phyloP scores from a whole-genome alignment of 2,888 invertebrate genomes.

The Invenusta paracnida region DNA sequence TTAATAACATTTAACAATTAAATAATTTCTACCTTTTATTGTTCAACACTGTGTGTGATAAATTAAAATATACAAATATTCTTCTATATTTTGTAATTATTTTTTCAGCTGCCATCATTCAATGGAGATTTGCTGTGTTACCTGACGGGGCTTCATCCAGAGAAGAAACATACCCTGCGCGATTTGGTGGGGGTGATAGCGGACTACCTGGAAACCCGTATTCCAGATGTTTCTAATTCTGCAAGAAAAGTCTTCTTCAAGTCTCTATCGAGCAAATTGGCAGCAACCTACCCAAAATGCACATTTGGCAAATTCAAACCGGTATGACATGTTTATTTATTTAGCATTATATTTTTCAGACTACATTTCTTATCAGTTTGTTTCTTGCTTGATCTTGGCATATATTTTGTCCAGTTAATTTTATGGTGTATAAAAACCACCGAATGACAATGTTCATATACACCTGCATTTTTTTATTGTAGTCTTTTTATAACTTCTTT shows the following conservation, averaged over 20 bases:
- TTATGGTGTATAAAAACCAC: no score
- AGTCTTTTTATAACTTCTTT: no score
- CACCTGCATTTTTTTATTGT: no score
- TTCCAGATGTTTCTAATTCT: neutral
- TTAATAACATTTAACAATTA: no score
- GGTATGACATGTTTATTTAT: neutral
- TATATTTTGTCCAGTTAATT: no score
- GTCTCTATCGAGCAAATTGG: neutral
- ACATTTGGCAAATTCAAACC: neutral
- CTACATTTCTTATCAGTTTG: neutral
- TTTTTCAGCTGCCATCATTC: neutral
- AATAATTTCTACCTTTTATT: no score
- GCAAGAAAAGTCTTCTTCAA: neutral
- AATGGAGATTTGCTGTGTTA: neutral
- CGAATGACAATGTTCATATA: no score
- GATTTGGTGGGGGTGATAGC: neutral
- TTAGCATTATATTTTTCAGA: no score
- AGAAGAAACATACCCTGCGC: neutral
- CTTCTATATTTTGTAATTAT: no score
- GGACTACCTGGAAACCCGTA: neutral
- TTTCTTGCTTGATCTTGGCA: no score
- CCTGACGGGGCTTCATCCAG: neutral
- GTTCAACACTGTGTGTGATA: no score
- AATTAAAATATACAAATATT: no score
- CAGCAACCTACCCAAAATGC: neutral